Conservation (phyloP, 2,888 invertebrate genomes). For the Drosophila prostipennis region DNA sequence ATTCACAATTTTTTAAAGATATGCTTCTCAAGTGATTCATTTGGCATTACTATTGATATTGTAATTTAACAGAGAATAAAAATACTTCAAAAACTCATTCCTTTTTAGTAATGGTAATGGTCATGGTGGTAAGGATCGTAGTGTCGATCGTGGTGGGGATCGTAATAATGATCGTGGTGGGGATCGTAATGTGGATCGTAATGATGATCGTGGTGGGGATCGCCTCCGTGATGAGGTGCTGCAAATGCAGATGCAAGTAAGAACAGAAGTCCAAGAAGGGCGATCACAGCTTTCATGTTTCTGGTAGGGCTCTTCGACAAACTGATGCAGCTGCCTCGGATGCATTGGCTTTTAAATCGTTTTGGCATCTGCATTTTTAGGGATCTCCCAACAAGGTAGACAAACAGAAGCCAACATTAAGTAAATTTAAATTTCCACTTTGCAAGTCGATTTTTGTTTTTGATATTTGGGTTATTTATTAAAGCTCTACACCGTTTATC, state of each 20-base stretch:
- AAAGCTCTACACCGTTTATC: slow-evolving; percentile 73
- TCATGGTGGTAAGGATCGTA: slow-evolving; percentile 1
- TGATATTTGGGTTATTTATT: slow-evolving; percentile 48
- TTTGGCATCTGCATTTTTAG: neutral
- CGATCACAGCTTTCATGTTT: slow-evolving; percentile 6
- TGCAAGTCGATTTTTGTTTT: neutral
- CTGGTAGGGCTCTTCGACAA: neutral
- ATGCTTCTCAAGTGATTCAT: neutral
- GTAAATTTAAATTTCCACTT: neutral
- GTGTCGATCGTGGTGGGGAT: neutral
- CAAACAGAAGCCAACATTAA: slow-evolving; percentile 8
- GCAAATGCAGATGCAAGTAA: slow-evolving; percentile 5
- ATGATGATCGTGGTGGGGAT: neutral
- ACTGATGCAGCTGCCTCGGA: slow-evolving; percentile 7
- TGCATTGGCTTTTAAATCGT: slow-evolving; percentile 9
- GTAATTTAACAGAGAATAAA: too few species aligned
- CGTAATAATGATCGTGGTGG: slow-evolving; percentile 1
- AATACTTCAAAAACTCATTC: neutral
- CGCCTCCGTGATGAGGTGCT: neutral
- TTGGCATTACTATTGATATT: too few species aligned
- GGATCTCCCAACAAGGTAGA: neutral
- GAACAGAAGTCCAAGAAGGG: neutral
- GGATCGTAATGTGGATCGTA: neutral
- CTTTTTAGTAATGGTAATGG: neutral
- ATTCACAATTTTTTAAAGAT: neutral